Base-by-base conservation (phyloP, 2,888 invertebrate species). In the Anaspis maculata region DNA sequence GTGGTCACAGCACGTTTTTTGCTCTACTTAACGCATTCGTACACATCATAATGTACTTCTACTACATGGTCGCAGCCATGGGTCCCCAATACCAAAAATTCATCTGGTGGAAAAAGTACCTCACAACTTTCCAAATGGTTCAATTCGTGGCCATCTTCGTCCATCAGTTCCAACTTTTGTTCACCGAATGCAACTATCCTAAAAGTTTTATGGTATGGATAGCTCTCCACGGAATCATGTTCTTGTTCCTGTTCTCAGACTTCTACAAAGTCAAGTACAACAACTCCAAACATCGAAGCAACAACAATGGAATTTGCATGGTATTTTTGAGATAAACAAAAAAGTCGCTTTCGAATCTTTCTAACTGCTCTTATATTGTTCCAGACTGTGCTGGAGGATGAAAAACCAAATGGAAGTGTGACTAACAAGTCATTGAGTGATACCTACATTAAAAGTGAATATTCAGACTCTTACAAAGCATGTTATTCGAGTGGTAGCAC, bases 71-170 rank as follows among this genome's bases (percentile, higher is more conserved):
- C 42, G 79, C 95, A 3, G 94, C 94, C 13, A 81, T 94, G 80
- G 95, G 95, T 31, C 94, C 94, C 24, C 71, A 77, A 58, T 94
- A 87, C 67, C 88, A 89, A 67, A 90, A 89, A 65, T 94, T 79
- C 66, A 83, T 94, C 52, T 95, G 95, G 95, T 96, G 95, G 95
- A 96, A 95, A 70, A 91, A 88, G 60, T 88, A 95, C 67, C 78
- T 96, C 54, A 95, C 95, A 37, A 80, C 82, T 46, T 82, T 95
- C 72, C 95, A 95, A 73, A 92, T 96, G 83, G 90, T 24, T 15
- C 94, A 95, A 72, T 95, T 95, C 69, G 83, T 92, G 52, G 69
- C 83, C 58, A 92, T 94, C 60, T 89, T 94, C 70, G 74, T 74
- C 30, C 94, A 95, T 68, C 91, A 91, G 63, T 85, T 90, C 70